Evolutionary conservation across 2,888 invertebrate species (phyloP), one percentile per base, ranked within the genome.

Genomic region (Embidobia sp.): DNA sequence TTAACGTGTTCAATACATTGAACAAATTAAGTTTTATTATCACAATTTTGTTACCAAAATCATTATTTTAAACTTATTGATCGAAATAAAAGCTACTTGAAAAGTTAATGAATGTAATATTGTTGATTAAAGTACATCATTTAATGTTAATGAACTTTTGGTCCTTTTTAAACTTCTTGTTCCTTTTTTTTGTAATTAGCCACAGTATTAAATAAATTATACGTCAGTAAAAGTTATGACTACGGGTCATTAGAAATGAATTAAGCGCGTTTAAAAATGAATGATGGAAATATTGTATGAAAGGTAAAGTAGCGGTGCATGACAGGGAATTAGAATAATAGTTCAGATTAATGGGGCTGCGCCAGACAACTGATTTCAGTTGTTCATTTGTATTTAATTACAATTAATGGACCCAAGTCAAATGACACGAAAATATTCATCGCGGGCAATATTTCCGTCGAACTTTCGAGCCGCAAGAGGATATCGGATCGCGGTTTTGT

Each of bases 221-320:
- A 15, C 27, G 64, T 73, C 72, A 73, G 72, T 70, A 51, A 51
- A 70, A 70, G 51, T 70, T 40, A 70, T 44, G 51, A 49, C 72
- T 16, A 19, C 8, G 49, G 57, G 49, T 64, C 63, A 73, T 73
- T 73, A 73, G 72, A 73, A 73, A 73, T 33, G 64, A 64, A 73
- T 73, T 73, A 73, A 64, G 64, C n/a, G 19, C 27, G 13, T 72
- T 53, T 53, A 55, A 59, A 72, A 63, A 72, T 64, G 55, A 73
- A 73, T 64, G 64, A 73, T 64, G 64, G 49, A 49, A 57, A 42
- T 35, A 19, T 51, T 18, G 37, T 29, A 19, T 31, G 48, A 35
- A 22, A 15, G 51, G 11, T 35, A 10, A 63, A 51, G 51, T 53
- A 49, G 57, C 37, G 22, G 37, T 19, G 59, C 51, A 44, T 59